Percentiles rank a stretch among this genome's conserved stretches.
Evolutionary conservation across 2,113 vertebrate genomes (phyloP).

Genomic region (Chionis minor): DNA sequence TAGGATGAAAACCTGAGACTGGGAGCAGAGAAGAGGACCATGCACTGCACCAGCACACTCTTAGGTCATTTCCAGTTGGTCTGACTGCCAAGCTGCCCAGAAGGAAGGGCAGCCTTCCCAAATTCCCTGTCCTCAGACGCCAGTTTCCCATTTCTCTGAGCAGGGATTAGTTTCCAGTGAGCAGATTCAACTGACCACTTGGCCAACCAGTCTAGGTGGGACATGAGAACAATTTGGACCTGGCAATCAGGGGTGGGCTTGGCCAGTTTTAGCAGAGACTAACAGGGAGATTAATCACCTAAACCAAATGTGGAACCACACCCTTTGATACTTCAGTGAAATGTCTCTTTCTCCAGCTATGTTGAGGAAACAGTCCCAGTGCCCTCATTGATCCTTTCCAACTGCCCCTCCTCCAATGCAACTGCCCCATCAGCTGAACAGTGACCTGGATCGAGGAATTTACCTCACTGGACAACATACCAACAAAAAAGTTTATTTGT

Average conservation of each 20-base stretch:
- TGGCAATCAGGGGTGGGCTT: background rate
- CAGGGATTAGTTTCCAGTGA: background rate
- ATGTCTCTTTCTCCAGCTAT: background rate
- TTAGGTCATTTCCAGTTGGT: background rate
- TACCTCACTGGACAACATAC: background rate
- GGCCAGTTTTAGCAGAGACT: background rate
- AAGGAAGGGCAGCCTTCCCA: background rate
- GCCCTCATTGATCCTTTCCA: background rate
- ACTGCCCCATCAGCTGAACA: background rate
- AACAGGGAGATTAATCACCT: background rate
- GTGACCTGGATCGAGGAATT: background rate
- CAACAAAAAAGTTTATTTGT: background rate
- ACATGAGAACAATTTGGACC: background rate
- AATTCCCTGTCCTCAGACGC: background rate
- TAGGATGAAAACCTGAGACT: background rate
- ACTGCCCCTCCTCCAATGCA: background rate
- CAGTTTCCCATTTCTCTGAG: background rate
- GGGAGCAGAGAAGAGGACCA: background rate
- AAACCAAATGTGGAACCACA: background rate
- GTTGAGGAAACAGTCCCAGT: fast-evolving
- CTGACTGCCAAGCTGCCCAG: background rate
- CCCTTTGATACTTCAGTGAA: background rate
- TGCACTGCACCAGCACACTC: background rate
- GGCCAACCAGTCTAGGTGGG: background rate
- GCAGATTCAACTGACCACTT: background rate